Percentiles rank a stretch among this genome's conserved stretches.
Evolutionary conservation across 2,797 vertebrate genomes (phyloP).

Genomic region (Artibeus lituratus): DNA sequence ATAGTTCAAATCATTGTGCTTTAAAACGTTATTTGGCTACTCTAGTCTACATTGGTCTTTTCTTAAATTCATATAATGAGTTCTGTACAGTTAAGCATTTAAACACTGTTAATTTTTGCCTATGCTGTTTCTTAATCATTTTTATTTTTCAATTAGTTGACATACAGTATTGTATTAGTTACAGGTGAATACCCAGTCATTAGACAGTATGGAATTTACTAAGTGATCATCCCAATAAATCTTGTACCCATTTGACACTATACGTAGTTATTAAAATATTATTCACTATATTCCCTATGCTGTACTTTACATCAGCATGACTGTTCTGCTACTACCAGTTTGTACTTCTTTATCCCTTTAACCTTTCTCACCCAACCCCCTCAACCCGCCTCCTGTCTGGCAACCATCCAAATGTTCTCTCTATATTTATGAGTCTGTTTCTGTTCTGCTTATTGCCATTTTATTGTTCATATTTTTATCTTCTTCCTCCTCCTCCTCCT

Average conservation of each 20-base stretch:
- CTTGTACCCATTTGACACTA: not conserved
- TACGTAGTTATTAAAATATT: not conserved
- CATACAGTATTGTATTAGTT: not conserved
- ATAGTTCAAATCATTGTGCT: not conserved
- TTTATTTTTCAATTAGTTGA: not conserved
- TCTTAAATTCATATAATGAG: not conserved
- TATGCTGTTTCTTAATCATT: not conserved
- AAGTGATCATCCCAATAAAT: not conserved
- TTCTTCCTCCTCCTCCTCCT: too few species aligned
- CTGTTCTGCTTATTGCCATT: not conserved
- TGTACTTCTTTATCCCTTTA: not conserved
- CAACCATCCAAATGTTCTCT: not conserved
- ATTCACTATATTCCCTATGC: not conserved
- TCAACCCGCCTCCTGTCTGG: not conserved
- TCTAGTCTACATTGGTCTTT: not conserved
- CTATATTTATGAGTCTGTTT: not conserved
- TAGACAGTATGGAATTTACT: not conserved
- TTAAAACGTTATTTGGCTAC: not conserved
- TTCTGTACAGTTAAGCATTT: constrained; percentile 42
- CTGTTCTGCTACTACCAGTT: not conserved
- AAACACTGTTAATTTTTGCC: constrained; percentile 23
- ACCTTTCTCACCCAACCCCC: not conserved
- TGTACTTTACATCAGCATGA: not conserved
- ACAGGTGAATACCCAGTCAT: not conserved
- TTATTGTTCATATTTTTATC: not conserved